Conservation (phyloP, 2,113 vertebrate genomes). For the Porphyrio hochstetteri region DNA sequence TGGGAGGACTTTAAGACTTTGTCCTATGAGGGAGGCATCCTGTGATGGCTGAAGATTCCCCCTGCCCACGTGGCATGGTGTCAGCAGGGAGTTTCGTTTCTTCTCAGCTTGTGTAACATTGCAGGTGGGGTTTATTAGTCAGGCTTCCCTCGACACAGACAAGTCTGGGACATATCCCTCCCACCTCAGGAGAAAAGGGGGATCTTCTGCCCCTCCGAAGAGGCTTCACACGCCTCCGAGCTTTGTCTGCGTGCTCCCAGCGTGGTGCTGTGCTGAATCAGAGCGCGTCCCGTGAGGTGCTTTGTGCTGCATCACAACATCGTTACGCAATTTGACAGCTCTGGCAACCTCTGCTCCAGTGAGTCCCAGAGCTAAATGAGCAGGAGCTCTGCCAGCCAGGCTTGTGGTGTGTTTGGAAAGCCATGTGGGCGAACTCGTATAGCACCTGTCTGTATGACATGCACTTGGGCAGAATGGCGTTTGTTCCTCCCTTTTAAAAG, state of each 20-base stretch:
- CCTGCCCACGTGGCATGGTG: fast-evolving
- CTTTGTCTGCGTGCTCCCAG: not conserved
- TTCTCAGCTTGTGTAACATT: not conserved
- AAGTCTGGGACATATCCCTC: not conserved
- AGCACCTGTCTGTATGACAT: not conserved
- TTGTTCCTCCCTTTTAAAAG: constrained; percentile 23
- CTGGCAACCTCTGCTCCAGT: constrained; percentile 39
- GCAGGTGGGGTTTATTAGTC: not conserved
- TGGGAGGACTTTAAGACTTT: not conserved
- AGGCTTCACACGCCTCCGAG: not conserved
- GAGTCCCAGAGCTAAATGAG: not conserved
- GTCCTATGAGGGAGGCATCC: not conserved
- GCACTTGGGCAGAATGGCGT: not conserved
- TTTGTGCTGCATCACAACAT: constrained; percentile 14
- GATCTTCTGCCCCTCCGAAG: not conserved
- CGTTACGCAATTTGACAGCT: not conserved
- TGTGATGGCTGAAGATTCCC: not conserved
- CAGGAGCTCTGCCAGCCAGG: not conserved
- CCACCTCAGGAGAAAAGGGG: not conserved
- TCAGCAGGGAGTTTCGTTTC: not conserved
- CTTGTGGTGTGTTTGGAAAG: constrained; percentile 22
- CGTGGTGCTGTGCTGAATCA: not conserved
- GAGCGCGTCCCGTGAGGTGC: fast-evolving
- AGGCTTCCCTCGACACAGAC: not conserved
- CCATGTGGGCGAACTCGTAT: not conserved